Base-by-base conservation (phyloP, 2,797 vertebrate genomes). In the Alauda arvensis region DNA sequence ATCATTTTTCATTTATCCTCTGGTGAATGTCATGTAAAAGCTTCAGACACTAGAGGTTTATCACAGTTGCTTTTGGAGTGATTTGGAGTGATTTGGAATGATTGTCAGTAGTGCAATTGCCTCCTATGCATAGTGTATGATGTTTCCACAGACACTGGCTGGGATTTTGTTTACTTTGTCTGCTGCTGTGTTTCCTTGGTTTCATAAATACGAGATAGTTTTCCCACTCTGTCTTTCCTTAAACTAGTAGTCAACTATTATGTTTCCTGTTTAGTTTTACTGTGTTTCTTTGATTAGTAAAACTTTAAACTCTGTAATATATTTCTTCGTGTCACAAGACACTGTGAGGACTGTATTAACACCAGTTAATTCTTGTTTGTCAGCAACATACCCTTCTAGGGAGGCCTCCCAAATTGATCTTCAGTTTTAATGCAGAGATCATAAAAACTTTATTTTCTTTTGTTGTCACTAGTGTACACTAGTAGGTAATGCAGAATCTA, bases 391-490 rank as follows among this genome's bases (percentile, higher is more conserved):
- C 18, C 25, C 66, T 28, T 85, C 59, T 45, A 71, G 56, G 72
- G 71, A 61, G 14, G 12, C 55, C 56, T 71, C 25, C 48, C n/a
- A 80, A 26, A 49, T 71, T 83, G 82, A 62, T 85, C 85, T 92
- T 77, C 66, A 87, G 59, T 84, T 83, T 51, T 51, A 77, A 80
- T 69, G 9, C 31, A 45, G 57, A 40, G 18, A 45, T 88, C 82
- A 85, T 86, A 90, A 90, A 82, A 87, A 18, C 53, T 78, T 87
- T 77, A 83, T 91, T 89, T 94, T 81, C 68, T 80, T 83, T 85
- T 65, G 21, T 40, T 87, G 72, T 85, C 90, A 77, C 84, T 42
- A 26, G 84, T 66, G 69, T 90, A 79, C 68, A 71, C 40, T 77
- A 70, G 62, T 62, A 87, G 69, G 66, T 59, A 87, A 75, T 48